These are phyloP conservation scores for Ganaspis brasiliensis DNA, from an alignment of 2,888 invertebrate genomes.

Conservation along the genomic window DNA sequence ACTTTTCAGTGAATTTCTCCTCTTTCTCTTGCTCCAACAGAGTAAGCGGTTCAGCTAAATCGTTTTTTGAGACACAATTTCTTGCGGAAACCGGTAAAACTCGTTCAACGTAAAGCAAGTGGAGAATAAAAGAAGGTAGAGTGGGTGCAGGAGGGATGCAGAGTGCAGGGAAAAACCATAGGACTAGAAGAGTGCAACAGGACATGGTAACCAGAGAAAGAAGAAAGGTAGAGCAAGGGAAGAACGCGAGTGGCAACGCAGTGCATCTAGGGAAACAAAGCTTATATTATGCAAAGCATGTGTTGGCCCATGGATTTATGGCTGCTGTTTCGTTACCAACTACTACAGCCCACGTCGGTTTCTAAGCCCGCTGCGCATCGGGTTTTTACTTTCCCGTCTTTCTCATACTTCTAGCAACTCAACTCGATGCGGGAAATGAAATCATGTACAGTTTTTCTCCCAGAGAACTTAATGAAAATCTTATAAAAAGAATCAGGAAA, in stretches of 20 bases:
- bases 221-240: conserved; percentile 54
- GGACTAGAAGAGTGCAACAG: conserved; percentile 31
- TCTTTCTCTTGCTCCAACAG: conserved; percentile 42
- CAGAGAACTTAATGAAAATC: neutral
- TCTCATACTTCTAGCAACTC: conserved; percentile 36
- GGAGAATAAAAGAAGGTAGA: conserved; percentile 53
- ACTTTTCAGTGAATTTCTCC: conserved; percentile 17
- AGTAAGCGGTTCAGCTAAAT: conserved; percentile 18
- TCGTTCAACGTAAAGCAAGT: conserved; percentile 66
- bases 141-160: conserved; percentile 44
- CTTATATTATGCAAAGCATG: conserved; percentile 80
- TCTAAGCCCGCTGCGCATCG: conserved; percentile 53
- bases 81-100: conserved; percentile 70
- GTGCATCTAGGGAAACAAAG: conserved; percentile 66
- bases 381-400: conserved; percentile 62
- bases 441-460: conserved; percentile 15
- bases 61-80: conserved; percentile 63
- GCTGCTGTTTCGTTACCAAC: conserved; percentile 75
- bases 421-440: conserved; percentile 17
- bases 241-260: conserved; percentile 61
- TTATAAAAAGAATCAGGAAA: neutral
- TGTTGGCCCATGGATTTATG: conserved; percentile 77
- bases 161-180: conserved; percentile 44
- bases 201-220: conserved; percentile 16
- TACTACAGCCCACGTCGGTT: conserved; percentile 63